Percentiles rank a stretch among this genome's conserved stretches.
phyloP scores from a whole-genome alignment of 2,888 invertebrate genomes.

The Melinopterus prodromus region DNA sequence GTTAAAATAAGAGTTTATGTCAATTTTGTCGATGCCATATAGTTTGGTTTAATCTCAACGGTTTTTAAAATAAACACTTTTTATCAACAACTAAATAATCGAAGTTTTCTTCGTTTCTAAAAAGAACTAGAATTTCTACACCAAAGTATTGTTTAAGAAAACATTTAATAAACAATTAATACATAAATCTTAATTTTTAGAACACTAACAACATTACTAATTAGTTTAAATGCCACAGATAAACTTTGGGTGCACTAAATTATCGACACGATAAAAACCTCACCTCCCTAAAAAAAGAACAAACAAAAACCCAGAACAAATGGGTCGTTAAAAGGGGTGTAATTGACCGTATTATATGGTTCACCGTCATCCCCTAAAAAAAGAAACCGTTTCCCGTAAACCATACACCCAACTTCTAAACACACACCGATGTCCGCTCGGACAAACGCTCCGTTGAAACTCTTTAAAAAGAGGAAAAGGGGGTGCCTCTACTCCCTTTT shows the following conservation, averaged over 20 bases:
- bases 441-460: background rate
- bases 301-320: background rate
- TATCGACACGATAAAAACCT: background rate
- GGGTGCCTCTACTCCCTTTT: slow-evolving; percentile 10
- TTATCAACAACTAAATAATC: too few relatives aligned
- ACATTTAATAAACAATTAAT: too few relatives aligned
- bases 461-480: background rate
- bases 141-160: too few relatives aligned
- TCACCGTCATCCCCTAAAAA: background rate
- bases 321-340: background rate
- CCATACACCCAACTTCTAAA: background rate
- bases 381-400: background rate
- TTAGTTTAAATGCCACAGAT: too few relatives aligned
- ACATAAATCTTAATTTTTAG: too few relatives aligned
- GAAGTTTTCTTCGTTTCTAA: too few relatives aligned
- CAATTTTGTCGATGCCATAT: too few relatives aligned
- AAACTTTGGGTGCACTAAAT: background rate
- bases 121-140: too few relatives aligned
- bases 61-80: too few relatives aligned
- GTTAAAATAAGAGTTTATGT: too few relatives aligned
- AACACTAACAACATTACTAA: too few relatives aligned
- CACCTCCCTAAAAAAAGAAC: background rate
- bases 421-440: background rate
- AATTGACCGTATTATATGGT: background rate
- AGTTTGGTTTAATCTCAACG: too few relatives aligned